Percentiles rank a stretch among this genome's conserved stretches.
phyloP scores from a whole-genome alignment of 2,797 vertebrate genomes.

The Vipera ursinii region DNA sequence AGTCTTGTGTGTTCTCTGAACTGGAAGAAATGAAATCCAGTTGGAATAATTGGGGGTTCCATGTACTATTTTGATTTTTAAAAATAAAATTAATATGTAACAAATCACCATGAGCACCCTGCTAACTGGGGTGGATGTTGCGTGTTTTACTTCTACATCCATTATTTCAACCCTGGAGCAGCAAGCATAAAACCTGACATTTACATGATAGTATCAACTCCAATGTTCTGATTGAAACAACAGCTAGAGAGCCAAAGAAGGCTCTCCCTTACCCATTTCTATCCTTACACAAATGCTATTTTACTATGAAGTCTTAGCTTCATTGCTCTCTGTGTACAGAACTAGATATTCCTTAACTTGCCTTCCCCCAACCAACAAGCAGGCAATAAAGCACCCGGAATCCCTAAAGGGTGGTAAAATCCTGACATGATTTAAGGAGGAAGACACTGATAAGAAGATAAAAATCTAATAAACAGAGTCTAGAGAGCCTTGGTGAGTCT shows the following conservation, averaged over 20 bases:
- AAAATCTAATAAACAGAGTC: conserved; percentile 84
- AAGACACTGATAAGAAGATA: conserved; percentile 82
- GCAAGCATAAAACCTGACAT: background rate
- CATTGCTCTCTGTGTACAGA: conserved; percentile 4
- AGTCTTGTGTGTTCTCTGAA: background rate
- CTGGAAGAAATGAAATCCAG: background rate
- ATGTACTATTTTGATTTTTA: background rate
- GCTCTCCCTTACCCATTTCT: conserved; percentile 43
- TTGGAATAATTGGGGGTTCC: background rate
- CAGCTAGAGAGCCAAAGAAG: conserved; percentile 29
- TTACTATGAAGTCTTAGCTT: conserved; percentile 56
- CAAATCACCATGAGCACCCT: background rate
- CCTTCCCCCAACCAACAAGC: conserved; percentile 69
- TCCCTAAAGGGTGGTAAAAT: conserved; percentile 79
- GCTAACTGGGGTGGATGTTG: background rate
- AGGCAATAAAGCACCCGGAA: conserved; percentile 80
- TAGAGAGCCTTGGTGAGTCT: conserved; percentile 78
- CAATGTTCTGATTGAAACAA: background rate
- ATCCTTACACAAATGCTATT: conserved; percentile 69
- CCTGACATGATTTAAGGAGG: conserved; percentile 81
- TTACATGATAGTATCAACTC: background rate
- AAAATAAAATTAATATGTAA: background rate
- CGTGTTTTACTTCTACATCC: background rate
- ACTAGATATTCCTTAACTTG: background rate
- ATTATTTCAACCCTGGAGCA: background rate